These are phyloP conservation scores for Ichneumon xanthorius DNA, from an alignment of 2,888 invertebrate species.

Conservation along the genomic window DNA sequence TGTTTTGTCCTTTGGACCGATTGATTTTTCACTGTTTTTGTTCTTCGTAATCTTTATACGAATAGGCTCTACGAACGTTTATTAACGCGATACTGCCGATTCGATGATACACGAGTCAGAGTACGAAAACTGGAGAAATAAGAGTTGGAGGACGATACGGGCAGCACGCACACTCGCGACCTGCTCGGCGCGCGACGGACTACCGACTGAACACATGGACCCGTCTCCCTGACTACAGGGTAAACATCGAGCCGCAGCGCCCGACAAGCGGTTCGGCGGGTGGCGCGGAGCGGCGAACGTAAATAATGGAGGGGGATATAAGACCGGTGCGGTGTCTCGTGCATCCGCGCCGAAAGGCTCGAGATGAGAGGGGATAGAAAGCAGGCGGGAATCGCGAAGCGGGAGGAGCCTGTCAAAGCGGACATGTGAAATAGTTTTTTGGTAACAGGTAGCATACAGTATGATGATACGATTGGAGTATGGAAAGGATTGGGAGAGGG, in stretches of 20 bases:
- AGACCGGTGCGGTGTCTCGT: constrained; percentile 33
- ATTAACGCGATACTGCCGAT: not conserved
- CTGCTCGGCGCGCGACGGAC: constrained; percentile 75
- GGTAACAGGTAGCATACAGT: not conserved
- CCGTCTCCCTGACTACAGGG: constrained; percentile 79
- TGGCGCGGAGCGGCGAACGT: constrained; percentile 38
- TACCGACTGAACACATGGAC: constrained; percentile 83
- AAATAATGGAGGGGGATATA: constrained; percentile 27
- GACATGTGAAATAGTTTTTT: constrained; percentile 17
- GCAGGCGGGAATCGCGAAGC: constrained; percentile 19
- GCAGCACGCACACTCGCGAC: constrained; percentile 66
- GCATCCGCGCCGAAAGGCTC: constrained; percentile 33
- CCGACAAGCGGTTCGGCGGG: constrained; percentile 45
- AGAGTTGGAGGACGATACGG: not conserved
- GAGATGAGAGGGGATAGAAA: constrained; percentile 25
- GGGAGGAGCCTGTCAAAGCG: constrained; percentile 30
- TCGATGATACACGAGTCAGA: not conserved
- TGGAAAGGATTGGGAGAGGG: not conserved
- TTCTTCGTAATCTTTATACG: constrained; percentile 4
- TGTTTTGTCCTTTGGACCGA: not conserved
- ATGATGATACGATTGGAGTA: constrained; percentile 3
- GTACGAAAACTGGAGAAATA: not conserved
- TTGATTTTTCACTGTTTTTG: not conserved
- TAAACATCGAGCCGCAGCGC: constrained; percentile 78
- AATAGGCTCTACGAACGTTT: not conserved